Conservation (phyloP, 2,113 vertebrate genomes). For the Catharus minimus region DNA sequence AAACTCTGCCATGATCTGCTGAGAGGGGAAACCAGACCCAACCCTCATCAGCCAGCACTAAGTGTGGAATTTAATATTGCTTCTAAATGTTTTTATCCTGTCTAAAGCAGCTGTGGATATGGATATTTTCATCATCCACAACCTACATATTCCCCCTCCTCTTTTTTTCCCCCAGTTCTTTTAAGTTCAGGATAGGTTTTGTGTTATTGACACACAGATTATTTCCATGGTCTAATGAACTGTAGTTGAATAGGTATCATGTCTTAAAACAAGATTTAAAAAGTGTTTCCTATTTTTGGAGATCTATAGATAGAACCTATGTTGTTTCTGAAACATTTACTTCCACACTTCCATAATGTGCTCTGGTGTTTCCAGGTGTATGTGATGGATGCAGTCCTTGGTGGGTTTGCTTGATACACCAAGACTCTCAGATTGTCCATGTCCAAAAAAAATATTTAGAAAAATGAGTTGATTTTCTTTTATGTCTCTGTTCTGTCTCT, state of each 20-base stretch:
- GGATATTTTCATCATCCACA: background rate
- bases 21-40: background rate
- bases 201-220: background rate
- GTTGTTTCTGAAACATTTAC: background rate
- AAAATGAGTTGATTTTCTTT: slow-evolving; percentile 12
- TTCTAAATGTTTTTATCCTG: background rate
- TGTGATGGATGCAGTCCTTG: background rate
- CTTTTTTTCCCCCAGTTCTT: accelerated
- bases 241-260: background rate
- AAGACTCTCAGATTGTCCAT: background rate
- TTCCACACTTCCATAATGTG: background rate
- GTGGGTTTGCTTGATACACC: background rate
- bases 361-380: background rate
- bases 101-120: background rate
- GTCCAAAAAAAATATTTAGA: background rate
- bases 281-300: background rate
- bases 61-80: background rate
- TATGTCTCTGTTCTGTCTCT: background rate
- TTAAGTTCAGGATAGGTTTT: background rate
- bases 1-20: background rate
- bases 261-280: background rate
- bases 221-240: background rate
- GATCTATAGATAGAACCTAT: background rate
- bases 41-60: background rate
- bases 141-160: background rate